These are phyloP conservation scores for Antechinus stuartii DNA, from an alignment of 2,113 vertebrate species.

Conservation along the genomic window DNA sequence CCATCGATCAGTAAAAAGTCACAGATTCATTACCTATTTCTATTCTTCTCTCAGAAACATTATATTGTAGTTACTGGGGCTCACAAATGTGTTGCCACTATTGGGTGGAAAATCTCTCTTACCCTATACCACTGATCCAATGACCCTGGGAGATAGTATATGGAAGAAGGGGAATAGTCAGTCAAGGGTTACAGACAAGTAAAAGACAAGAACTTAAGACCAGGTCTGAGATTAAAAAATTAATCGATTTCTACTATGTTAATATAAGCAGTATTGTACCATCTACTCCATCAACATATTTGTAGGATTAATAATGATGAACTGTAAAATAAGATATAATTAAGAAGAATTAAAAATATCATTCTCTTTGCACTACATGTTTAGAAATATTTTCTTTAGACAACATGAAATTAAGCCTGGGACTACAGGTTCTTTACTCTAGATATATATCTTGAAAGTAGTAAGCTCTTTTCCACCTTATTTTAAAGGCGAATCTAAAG, in stretches of 20 bases:
- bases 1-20: not conserved
- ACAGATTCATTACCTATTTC: not conserved
- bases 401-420: slow-evolving; percentile 42
- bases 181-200: not conserved
- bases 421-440: not conserved
- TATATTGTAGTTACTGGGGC: not conserved
- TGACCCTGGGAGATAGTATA: not conserved
- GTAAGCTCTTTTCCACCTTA: not conserved
- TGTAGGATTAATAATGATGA: slow-evolving; percentile 53
- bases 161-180: not conserved
- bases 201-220: not conserved
- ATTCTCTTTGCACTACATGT: slow-evolving; percentile 38
- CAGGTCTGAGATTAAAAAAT: not conserved
- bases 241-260: not conserved
- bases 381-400: slow-evolving; percentile 54
- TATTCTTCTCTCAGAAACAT: not conserved
- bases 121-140: not conserved
- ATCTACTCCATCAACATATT: slow-evolving; percentile 24
- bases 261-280: not conserved
- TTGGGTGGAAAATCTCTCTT: not conserved
- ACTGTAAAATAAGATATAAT: slow-evolving; percentile 13
- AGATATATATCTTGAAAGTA: slow-evolving; percentile 5
- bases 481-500: slow-evolving; percentile 11
- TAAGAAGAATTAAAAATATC: slow-evolving; percentile 33
- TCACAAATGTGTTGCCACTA: not conserved